Evolutionary conservation across 2,113 vertebrate genomes (phyloP).

Genomic region (Apteryx owenii): DNA sequence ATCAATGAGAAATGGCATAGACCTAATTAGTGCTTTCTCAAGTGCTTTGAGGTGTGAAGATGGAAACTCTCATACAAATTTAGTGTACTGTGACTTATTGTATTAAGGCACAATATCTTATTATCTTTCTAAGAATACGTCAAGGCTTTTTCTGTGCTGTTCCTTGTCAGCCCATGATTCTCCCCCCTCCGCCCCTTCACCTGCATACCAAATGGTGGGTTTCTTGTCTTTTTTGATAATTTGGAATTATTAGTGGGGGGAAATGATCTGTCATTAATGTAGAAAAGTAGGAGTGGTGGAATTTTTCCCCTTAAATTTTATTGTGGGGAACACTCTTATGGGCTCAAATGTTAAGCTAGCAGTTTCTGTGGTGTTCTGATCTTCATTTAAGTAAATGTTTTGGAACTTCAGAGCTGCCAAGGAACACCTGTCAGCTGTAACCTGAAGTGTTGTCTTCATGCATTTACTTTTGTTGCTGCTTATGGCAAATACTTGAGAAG

Average conservation of each 20-base stretch:
- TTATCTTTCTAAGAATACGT: neutral
- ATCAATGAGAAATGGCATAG: neutral
- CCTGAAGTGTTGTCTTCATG: neutral
- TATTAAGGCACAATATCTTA: neutral
- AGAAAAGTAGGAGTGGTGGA: neutral
- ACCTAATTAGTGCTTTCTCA: neutral
- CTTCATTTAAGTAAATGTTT: neutral
- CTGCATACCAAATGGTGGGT: neutral
- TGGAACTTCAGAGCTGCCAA: neutral
- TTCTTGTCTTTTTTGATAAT: neutral
- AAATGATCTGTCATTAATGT: neutral
- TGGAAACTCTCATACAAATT: neutral
- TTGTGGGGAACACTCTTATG: neutral
- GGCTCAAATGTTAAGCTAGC: neutral
- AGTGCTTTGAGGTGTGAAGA: neutral
- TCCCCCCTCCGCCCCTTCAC: neutral
- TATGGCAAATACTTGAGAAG: neutral
- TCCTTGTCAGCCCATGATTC: neutral
- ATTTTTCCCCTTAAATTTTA: neutral
- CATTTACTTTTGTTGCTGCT: neutral
- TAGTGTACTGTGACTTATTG: neutral
- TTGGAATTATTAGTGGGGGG: neutral
- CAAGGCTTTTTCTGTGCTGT: accelerated
- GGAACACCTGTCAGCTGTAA: neutral
- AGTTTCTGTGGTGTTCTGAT: neutral